phyloP scores from a whole-genome alignment of 2,888 invertebrate species.

The Noctuana brunneofusca region DNA sequence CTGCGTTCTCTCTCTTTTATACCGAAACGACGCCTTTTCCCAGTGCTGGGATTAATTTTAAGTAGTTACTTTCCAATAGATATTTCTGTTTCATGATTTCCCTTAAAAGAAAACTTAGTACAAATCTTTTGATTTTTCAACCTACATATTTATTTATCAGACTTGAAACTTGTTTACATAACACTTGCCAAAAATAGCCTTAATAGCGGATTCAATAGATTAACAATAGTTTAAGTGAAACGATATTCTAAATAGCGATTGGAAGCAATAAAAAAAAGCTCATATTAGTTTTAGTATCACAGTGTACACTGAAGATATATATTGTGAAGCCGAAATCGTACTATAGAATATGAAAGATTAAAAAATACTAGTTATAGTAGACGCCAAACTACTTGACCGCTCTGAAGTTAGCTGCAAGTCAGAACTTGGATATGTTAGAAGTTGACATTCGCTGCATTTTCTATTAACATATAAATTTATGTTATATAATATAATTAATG shows the following conservation, averaged over 20 bases:
- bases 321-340: conserved; percentile 19
- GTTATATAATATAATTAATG: too few relatives aligned
- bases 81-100: conserved; percentile 10
- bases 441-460: too few relatives aligned
- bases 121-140: conserved; percentile 20
- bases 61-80: conserved; percentile 10
- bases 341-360: conserved; percentile 12
- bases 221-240: conserved; percentile 22
- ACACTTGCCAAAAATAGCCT: conserved; percentile 33
- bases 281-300: conserved; percentile 14
- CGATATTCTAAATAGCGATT: conserved; percentile 10
- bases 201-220: conserved; percentile 23
- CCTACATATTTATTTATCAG: neutral
- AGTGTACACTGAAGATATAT: conserved; percentile 26
- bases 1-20: neutral
- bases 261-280: conserved; percentile 12
- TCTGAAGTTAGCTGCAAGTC: neutral
- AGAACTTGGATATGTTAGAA: neutral
- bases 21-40: conserved; percentile 2
- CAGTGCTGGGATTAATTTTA: conserved; percentile 3
- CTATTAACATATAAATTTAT: too few relatives aligned
- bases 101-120: conserved; percentile 22
- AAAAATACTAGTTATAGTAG: conserved; percentile 4
- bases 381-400: neutral
- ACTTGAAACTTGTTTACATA: conserved; percentile 13